Evolutionary conservation across 2,888 invertebrate genomes (phyloP), one percentile per base, ranked within the genome.

Genomic region (Boloria selene): DNA sequence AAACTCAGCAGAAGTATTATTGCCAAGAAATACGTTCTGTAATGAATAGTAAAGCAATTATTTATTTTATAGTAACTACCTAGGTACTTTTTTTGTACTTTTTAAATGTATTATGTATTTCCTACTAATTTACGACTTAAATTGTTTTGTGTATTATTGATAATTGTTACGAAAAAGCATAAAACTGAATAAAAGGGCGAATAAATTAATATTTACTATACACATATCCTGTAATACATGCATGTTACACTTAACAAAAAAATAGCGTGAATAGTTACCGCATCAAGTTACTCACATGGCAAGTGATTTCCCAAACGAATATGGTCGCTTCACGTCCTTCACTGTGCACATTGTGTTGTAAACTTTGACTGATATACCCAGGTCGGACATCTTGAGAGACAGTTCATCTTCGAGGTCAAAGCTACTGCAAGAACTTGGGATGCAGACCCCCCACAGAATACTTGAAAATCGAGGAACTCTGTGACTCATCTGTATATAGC

Each of bases 401-500:
- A 93, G 74, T 61, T 90, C 90, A n/a, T 85, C 85, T 74, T 93
- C 91, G 45, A 94, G 79, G 75, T 94, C 94, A 51, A 79, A 81
- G 64, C 90, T 85, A 74, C 87, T 89, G 79, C 94, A 94, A 0
- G 93, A 89, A 63, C 89, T 87, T 2, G 94, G 94, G 26, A 94
- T 87, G 74, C 94, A 94, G 52, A 94, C 87, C 0, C 93, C 94
- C 94, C 94, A 94, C 17, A 93, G 78, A 6, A 93, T 76, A 71
- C 92, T 92, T 13, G 93, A 93, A 75, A 93, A 93, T 54, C 93
- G 86, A 0, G 94, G 94, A 0, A 94, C 89, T 42, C 94, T 85
- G 78, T 94, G 94, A 22, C 93, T 93, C 83, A 93, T 93, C 94
- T 94, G 79, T 0, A 80, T 79, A 38, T 7, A 2, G 7, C 14